Conservation (phyloP, 2,888 invertebrate species). For the Acleris cristana region DNA sequence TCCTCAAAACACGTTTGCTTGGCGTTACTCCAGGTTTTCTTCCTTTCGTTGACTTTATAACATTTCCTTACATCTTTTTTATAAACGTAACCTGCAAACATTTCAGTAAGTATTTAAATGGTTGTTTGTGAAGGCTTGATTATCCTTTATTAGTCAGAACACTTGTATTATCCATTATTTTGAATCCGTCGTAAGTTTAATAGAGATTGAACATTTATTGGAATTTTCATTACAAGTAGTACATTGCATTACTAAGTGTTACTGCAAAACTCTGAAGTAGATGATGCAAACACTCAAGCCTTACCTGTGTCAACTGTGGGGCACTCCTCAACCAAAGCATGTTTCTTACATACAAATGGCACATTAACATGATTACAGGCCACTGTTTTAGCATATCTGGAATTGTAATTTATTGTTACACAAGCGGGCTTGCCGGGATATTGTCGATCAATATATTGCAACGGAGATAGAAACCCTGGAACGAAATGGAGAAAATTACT, state of each 20-base stretch:
- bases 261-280: no score
- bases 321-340: conserved; percentile 4
- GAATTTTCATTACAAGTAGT: no score
- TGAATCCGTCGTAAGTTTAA: no score
- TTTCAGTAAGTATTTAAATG: no score
- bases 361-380: not conserved
- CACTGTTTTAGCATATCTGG: not conserved
- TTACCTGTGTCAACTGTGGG: conserved; percentile 23
- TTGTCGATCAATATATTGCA: not conserved
- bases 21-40: conserved; percentile 45
- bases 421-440: not conserved
- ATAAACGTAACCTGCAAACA: conserved; percentile 44
- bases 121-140: no score
- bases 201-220: no score
- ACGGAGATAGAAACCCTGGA: not conserved
- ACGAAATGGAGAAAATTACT: not conserved
- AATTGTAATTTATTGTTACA: not conserved
- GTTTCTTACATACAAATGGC: conserved; percentile 23
- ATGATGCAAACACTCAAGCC: no score
- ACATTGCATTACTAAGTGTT: no score
- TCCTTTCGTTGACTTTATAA: conserved; percentile 46
- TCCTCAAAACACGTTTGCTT: conserved; percentile 50
- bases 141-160: no score
- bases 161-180: no score
- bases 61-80: conserved; percentile 44